Conservation (phyloP, 2,888 invertebrate genomes). For the Parasteatoda lunata region DNA sequence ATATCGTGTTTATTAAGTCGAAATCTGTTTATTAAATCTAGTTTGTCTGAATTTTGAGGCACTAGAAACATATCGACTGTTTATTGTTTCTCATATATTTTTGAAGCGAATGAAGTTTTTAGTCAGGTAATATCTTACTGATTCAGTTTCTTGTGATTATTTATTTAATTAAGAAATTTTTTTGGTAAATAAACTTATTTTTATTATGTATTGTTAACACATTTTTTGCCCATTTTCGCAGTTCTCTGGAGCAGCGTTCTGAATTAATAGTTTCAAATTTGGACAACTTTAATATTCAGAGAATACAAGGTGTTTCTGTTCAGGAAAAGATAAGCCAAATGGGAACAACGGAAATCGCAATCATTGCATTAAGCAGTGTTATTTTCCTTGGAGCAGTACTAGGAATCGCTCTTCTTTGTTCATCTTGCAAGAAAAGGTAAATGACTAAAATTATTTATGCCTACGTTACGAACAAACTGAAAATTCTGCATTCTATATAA, state of each 20-base stretch:
- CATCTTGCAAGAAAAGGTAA: constrained; percentile 71
- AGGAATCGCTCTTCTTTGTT: constrained; percentile 78
- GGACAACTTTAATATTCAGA: constrained; percentile 69
- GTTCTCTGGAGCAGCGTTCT: constrained; percentile 70
- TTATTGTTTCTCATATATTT: no score
- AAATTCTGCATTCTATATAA: no score
- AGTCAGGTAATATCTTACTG: no score
- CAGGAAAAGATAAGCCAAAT: constrained; percentile 73
- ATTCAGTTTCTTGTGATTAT: no score
- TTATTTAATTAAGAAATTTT: no score
- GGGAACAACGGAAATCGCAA: constrained; percentile 85
- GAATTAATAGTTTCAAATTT: constrained; percentile 70
- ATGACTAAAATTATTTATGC: background rate
- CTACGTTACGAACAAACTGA: no score
- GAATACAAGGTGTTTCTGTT: constrained; percentile 71
- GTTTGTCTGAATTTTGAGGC: no score
- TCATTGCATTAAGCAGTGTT: constrained; percentile 85
- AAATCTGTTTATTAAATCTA: no score
- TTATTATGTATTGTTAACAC: background rate
- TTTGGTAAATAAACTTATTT: no score
- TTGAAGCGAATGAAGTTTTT: no score
- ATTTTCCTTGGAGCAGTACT: constrained; percentile 87
- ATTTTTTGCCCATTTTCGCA: constrained; percentile 35
- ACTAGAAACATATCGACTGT: no score
- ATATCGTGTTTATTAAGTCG: no score